phyloP scores from a whole-genome alignment of 2,113 vertebrate species.

The Dasyprocta punctata region DNA sequence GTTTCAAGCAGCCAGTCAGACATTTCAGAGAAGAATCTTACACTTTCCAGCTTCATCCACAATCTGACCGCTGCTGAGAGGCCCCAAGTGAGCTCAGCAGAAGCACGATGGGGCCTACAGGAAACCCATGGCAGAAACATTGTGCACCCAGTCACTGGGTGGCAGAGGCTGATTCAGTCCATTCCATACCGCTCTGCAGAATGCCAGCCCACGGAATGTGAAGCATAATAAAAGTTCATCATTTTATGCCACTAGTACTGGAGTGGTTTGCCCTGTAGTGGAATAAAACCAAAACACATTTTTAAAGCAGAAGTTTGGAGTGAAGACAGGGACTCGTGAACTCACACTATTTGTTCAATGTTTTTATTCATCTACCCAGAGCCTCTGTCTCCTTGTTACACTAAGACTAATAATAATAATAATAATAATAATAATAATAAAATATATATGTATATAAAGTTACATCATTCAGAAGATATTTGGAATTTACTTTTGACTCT shows the following conservation, averaged over 20 bases:
- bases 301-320: neutral
- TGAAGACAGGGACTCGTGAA: neutral
- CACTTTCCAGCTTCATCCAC: neutral
- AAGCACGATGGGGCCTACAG: neutral
- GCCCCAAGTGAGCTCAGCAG: neutral
- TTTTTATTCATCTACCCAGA: neutral
- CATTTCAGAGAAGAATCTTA: neutral
- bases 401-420: neutral
- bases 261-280: neutral
- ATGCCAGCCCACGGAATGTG: neutral
- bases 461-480: neutral
- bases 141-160: neutral
- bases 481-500: neutral
- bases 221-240: neutral
- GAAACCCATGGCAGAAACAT: slow-evolving; percentile 5
- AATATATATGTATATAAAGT: neutral
- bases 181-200: neutral
- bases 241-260: neutral
- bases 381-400: neutral
- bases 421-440: no score
- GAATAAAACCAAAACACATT: neutral
- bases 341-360: neutral
- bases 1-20: neutral
- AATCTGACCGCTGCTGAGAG: neutral
- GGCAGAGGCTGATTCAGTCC: neutral